Percentiles rank a stretch among this genome's conserved stretches.
Evolutionary conservation across 2,797 vertebrate species (phyloP).

Genomic region (Fistularia tabacaria): DNA sequence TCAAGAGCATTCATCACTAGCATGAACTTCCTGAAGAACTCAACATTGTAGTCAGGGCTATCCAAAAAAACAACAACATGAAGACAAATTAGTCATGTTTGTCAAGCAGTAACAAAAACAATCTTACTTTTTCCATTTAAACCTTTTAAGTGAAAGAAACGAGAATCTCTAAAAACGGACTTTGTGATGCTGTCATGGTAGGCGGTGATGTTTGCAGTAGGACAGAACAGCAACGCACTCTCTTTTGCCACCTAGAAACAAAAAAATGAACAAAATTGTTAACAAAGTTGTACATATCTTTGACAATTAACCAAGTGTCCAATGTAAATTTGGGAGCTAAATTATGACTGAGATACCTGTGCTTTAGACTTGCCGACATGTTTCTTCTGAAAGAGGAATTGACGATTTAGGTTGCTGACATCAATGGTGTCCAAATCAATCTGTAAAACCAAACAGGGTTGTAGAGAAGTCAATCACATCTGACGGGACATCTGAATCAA

Average conservation of each 20-base stretch:
- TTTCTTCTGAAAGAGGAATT: slow-evolving; percentile 99
- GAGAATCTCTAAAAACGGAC: slow-evolving; percentile 65
- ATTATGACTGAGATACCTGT: slow-evolving; percentile 74
- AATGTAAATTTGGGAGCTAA: background rate
- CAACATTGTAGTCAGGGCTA: slow-evolving; percentile 95
- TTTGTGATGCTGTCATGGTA: slow-evolving; percentile 99
- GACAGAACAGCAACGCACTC: slow-evolving; percentile 92
- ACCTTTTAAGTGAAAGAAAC: background rate
- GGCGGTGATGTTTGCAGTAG: slow-evolving; percentile 89
- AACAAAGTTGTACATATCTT: background rate
- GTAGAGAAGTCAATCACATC: no score
- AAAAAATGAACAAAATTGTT: background rate
- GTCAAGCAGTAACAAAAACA: background rate
- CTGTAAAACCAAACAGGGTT: slow-evolving; percentile 61
- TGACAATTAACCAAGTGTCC: background rate
- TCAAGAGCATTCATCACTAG: slow-evolving; percentile 98
- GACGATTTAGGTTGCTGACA: slow-evolving; percentile 97
- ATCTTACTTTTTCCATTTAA: no score
- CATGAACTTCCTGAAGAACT: slow-evolving; percentile 93
- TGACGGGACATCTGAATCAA: no score
- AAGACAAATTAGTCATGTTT: background rate
- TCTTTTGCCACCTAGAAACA: slow-evolving; percentile 91
- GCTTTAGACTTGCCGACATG: slow-evolving; percentile 98
- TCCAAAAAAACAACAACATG: slow-evolving; percentile 17
- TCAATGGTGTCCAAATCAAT: slow-evolving; percentile 98